Evolutionary conservation across 2,113 vertebrate genomes (phyloP), one percentile per base, ranked within the genome.

Genomic region (Brachionichthys hirsutus): DNA sequence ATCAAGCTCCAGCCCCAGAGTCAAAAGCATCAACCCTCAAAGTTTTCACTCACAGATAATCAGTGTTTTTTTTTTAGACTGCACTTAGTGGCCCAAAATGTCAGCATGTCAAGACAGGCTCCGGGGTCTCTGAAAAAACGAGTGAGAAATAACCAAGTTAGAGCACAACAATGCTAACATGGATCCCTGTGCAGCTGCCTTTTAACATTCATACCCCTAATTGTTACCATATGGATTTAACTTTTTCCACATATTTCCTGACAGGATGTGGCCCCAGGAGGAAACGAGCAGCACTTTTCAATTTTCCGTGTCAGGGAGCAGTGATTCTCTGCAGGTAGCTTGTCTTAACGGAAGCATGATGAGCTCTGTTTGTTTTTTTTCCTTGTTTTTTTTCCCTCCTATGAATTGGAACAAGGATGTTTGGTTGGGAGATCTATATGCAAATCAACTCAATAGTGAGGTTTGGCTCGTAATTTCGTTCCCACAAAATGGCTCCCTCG

Each of bases 361-460:
- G 56, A 52, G 46, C 24, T 50, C 17, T 1, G 6, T 11, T n/a
- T 24, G 4, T 22, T 49, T 49, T 49, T 12, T 22, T 49, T 13
- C 4, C n/a, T n/a, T 50, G 40, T 42, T 42, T 12, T 42, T 42
- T 4, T 59, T 64, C 30, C 15, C 44, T 22, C 12, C n/a, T 18
- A 44, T 18, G 55, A 75, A 77, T 60, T 64, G 42, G 36, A 83
- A 71, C 62, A 75, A 63, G 59, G 70, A 67, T 72, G 51, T 67
- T 71, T 49, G 62, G 45, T 60, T 70, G 44, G 68, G 47, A 65
- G 71, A 78, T 68, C 55, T 62, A 30, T 45, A 69, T 81, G 75
- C 83, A 85, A 78, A 85, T 80, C 46, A 54, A 80, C 61, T 82
- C 61, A 67, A 80, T 76, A 87, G 78, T 80, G 61, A 78, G 78